Evolutionary conservation across 2,888 invertebrate species (phyloP).

Genomic region (Oxycera nigricornis): DNA sequence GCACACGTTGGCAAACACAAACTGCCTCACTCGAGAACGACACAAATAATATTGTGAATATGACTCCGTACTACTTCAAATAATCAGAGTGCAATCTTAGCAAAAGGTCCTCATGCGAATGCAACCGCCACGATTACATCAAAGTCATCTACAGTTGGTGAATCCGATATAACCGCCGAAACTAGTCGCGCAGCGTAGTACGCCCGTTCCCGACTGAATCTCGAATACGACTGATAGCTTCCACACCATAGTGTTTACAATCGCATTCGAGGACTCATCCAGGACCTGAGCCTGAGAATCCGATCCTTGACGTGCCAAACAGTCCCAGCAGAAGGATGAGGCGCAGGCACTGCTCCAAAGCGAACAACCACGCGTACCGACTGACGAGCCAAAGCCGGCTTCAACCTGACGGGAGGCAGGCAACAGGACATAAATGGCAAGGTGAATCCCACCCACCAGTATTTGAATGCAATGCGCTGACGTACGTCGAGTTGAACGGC

Average conservation of each 20-base stretch:
- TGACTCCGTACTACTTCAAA: too few relatives aligned
- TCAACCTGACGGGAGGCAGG: not conserved
- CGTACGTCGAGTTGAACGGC: not conserved
- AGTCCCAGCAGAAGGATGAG: not conserved
- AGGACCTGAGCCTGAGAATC: constrained; percentile 24
- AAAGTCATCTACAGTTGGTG: not conserved
- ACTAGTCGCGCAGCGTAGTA: not conserved
- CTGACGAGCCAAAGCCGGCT: not conserved
- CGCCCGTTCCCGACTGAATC: constrained; percentile 10
- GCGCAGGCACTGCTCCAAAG: not conserved
- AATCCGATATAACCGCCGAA: constrained; percentile 27
- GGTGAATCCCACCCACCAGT: constrained; percentile 35
- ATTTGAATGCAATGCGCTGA: constrained; percentile 29
- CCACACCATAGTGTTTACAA: constrained; percentile 34
- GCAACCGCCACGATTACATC: too few relatives aligned
- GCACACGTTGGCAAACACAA: not conserved
- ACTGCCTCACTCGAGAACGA: not conserved
- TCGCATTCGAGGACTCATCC: constrained; percentile 32
- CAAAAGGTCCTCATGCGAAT: too few relatives aligned
- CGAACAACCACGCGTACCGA: not conserved
- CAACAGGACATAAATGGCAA: not conserved
- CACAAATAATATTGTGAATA: too few relatives aligned
- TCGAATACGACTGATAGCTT: constrained; percentile 40
- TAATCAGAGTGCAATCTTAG: too few relatives aligned
- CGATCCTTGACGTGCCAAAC: constrained; percentile 11